These are phyloP conservation scores for Mormyrops boulengeri DNA, from an alignment of 2,797 vertebrate genomes.

Conservation along the genomic window DNA sequence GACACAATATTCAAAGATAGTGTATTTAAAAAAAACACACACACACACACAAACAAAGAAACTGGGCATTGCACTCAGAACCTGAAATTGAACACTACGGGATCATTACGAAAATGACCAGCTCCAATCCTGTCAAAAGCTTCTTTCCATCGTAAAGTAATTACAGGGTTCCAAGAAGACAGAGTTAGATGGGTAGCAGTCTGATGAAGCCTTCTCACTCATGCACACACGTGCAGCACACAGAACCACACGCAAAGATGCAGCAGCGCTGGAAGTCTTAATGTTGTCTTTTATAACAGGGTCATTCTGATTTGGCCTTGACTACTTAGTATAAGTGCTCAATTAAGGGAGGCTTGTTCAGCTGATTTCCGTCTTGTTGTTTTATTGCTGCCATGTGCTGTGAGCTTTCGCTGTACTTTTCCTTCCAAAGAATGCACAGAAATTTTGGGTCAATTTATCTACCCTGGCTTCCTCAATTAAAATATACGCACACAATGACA, in stretches of 20 bases:
- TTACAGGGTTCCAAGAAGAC: constrained; percentile 41
- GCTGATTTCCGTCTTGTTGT: constrained; percentile 56
- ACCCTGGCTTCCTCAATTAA: not conserved
- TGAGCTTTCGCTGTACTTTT: constrained; percentile 13
- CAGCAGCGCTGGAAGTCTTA: constrained; percentile 15
- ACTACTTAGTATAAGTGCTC: constrained; percentile 66
- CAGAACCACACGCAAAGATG: not conserved
- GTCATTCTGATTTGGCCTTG: constrained; percentile 56
- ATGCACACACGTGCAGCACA: not conserved
- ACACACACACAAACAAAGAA: constrained; percentile 18
- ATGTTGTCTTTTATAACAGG: constrained; percentile 49
- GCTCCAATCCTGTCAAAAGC: constrained; percentile 27
- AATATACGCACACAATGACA: not conserved
- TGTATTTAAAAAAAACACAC: not conserved
- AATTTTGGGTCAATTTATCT: not conserved
- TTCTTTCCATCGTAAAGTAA: constrained; percentile 43
- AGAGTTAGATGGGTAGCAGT: constrained; percentile 27
- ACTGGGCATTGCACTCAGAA: not conserved
- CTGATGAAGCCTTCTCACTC: constrained; percentile 12
- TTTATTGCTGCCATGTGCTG: constrained; percentile 67
- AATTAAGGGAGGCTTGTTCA: constrained; percentile 66
- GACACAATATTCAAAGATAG: not conserved
- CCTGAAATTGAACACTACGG: constrained; percentile 5
- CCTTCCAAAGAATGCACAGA: not conserved
- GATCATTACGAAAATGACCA: constrained; percentile 1